These are phyloP conservation scores for Gastracanthus pulcherrimus DNA, from an alignment of 2,888 invertebrate species.

Conservation along the genomic window DNA sequence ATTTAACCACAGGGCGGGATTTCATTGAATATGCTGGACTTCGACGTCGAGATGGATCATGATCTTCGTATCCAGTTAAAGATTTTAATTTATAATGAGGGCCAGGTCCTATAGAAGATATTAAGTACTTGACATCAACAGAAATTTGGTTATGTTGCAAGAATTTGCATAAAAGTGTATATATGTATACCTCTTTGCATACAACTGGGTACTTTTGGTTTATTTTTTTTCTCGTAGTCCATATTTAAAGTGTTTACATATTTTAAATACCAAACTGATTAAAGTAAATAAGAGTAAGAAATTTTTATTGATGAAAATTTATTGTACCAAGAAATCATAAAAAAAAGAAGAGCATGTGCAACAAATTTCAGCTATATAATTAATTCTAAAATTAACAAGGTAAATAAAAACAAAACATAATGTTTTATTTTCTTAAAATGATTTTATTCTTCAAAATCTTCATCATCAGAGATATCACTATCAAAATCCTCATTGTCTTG, in stretches of 20 bases:
- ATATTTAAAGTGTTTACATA: conserved; percentile 36
- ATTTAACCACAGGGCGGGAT: conserved; percentile 67
- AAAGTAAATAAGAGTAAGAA: conserved; percentile 8
- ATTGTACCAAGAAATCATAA: conserved; percentile 28
- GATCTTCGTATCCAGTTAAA: conserved; percentile 81
- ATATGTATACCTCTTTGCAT: conserved; percentile 62
- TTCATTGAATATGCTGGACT: conserved; percentile 84
- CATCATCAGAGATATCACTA: conserved; percentile 54
- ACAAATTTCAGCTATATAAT: conserved; percentile 53
- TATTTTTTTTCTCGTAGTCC: conserved; percentile 59
- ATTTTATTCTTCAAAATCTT: conserved; percentile 31
- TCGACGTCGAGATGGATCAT: conserved; percentile 82
- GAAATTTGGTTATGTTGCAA: conserved; percentile 21
- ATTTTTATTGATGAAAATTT: conserved; percentile 30
- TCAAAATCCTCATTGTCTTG: conserved; percentile 46
- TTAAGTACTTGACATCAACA: conserved; percentile 1
- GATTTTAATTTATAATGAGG: conserved; percentile 83
- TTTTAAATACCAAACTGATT: conserved; percentile 15
- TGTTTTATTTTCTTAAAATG: conserved; percentile 25
- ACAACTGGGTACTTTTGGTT: conserved; percentile 59
- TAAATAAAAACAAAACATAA: neutral
- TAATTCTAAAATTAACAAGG: conserved; percentile 13
- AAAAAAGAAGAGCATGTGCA: conserved; percentile 41
- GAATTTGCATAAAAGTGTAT: neutral
- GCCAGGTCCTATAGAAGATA: conserved; percentile 80